Percentiles rank a stretch among this genome's conserved stretches.
phyloP scores from a whole-genome alignment of 2,888 invertebrate species.

The Galerucella calmariensis region DNA sequence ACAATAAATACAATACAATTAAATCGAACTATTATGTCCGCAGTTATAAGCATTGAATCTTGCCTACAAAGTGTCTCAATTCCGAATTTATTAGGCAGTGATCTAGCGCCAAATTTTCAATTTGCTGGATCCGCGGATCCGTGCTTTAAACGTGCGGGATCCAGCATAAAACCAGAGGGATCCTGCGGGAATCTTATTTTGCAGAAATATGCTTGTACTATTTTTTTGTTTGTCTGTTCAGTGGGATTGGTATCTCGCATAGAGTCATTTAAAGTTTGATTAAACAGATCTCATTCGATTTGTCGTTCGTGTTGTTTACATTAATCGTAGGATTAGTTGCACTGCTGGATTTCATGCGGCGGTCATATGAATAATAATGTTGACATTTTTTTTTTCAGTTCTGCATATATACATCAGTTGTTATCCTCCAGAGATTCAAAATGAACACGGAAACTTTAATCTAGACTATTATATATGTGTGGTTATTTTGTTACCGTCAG shows the following conservation, averaged over 20 bases:
- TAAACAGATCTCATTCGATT: slow-evolving; percentile 9
- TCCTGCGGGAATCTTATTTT: too few relatives aligned
- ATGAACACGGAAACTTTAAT: slow-evolving; percentile 2
- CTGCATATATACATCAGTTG: not conserved
- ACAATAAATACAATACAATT: too few relatives aligned
- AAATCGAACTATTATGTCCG: too few relatives aligned
- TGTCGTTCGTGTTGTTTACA: slow-evolving; percentile 10
- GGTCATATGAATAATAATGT: slow-evolving; percentile 9
- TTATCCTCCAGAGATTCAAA: not conserved
- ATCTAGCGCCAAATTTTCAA: too few relatives aligned
- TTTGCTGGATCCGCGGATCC: too few relatives aligned
- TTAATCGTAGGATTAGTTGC: slow-evolving; percentile 9
- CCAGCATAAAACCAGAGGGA: too few relatives aligned
- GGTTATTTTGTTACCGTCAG: not conserved
- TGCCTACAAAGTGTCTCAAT: too few relatives aligned
- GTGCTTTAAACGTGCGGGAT: too few relatives aligned
- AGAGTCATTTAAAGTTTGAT: slow-evolving; percentile 2
- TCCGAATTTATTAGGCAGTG: too few relatives aligned
- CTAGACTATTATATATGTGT: not conserved
- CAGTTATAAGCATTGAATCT: too few relatives aligned
- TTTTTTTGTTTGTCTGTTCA: not conserved
- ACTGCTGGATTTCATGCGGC: not conserved
- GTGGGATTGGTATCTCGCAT: not conserved
- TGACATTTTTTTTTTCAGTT: not conserved
- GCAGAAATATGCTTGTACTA: not conserved